These are phyloP conservation scores for Chymomyza amoena DNA, from an alignment of 2,888 invertebrate species.

Conservation along the genomic window DNA sequence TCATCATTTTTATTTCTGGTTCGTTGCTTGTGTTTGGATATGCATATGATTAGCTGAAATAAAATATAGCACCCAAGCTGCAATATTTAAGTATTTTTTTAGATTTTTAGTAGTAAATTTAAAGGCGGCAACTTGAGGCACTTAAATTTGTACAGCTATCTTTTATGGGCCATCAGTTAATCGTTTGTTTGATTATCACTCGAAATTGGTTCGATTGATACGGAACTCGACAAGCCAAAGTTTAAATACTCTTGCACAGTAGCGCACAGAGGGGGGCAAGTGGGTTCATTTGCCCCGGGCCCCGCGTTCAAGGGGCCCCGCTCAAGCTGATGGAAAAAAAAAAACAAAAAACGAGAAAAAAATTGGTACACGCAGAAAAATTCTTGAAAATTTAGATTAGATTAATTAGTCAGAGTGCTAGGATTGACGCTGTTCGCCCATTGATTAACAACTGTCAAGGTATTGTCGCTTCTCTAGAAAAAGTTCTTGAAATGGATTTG, in stretches of 20 bases:
- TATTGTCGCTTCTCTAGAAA: too few relatives aligned
- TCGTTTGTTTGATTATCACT: not conserved
- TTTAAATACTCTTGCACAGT: not conserved
- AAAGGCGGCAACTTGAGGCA: not conserved
- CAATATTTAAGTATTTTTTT: not conserved
- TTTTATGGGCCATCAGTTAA: not conserved
- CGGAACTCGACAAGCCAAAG: not conserved
- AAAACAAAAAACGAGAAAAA: too few relatives aligned
- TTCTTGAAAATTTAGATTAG: too few relatives aligned
- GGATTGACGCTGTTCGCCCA: too few relatives aligned
- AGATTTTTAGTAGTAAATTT: not conserved
- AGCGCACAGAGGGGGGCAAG: too few relatives aligned
- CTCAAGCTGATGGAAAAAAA: too few relatives aligned
- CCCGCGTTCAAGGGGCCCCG: too few relatives aligned
- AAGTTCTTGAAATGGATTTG: too few relatives aligned
- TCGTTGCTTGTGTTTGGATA: not conserved
- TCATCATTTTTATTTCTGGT: not conserved
- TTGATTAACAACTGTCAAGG: too few relatives aligned
- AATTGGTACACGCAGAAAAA: too few relatives aligned
- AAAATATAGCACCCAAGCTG: not conserved
- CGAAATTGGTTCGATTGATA: not conserved
- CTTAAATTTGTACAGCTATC: not conserved
- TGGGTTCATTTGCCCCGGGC: too few relatives aligned
- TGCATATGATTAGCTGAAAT: not conserved
- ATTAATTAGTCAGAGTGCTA: too few relatives aligned